Percentiles rank a stretch among this genome's conserved stretches.
These are phyloP conservation scores for Cephus runcator DNA, from an alignment of 2,888 invertebrate genomes.

Conservation along the genomic window DNA sequence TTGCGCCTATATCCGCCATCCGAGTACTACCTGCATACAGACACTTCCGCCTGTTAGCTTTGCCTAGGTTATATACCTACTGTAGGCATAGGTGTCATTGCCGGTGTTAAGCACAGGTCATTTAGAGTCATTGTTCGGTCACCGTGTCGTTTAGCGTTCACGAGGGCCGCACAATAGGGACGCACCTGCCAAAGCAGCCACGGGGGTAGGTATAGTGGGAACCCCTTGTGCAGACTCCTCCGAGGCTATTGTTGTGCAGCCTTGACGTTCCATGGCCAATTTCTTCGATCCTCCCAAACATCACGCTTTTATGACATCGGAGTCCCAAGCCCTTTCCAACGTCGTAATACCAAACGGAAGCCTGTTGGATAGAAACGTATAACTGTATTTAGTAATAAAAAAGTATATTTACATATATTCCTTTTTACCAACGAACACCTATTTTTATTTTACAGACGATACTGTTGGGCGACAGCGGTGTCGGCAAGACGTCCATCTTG, in stretches of 20 bases:
- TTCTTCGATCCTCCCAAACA: background rate
- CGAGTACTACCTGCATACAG: too few species aligned
- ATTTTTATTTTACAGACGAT: constrained; percentile 77
- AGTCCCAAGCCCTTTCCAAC: background rate
- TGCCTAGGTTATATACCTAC: too few species aligned
- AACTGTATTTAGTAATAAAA: background rate
- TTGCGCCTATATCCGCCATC: too few species aligned
- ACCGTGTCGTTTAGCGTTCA: constrained; percentile 7
- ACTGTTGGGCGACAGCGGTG: constrained; percentile 92
- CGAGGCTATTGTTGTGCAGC: background rate
- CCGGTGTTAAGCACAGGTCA: constrained; percentile 17
- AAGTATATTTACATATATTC: background rate
- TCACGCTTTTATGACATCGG: background rate
- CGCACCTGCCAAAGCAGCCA: constrained; percentile 2
- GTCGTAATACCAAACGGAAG: background rate
- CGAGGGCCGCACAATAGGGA: background rate
- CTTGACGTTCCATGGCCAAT: background rate
- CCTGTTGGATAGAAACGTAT: too few species aligned
- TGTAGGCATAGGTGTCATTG: background rate
- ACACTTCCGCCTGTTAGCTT: too few species aligned
- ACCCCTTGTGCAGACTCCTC: background rate
- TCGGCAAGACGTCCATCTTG: constrained; percentile 91
- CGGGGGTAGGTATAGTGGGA: background rate
- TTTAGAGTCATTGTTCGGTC: constrained; percentile 21
- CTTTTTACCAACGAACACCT: background rate